A percentile compares a stretch with the other conserved stretches of the same genome.
These are phyloP conservation scores for Hystrix brachyura DNA, from an alignment of 2,113 vertebrate species.

Conservation along the genomic window DNA sequence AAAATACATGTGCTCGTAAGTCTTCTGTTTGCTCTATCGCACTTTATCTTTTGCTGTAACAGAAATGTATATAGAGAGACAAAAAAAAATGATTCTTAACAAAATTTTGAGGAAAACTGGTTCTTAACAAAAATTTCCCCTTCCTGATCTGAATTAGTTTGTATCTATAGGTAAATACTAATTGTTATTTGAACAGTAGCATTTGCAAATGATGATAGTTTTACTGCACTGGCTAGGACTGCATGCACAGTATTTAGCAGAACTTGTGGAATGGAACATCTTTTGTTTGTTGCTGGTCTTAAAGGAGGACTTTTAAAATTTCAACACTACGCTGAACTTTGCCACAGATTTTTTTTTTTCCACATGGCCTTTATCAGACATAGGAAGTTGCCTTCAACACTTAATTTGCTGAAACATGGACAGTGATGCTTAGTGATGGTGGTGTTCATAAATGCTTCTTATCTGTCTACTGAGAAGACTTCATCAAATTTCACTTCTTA, in stretches of 20 bases:
- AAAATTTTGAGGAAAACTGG: conserved; percentile 52
- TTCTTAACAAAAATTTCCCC: not conserved
- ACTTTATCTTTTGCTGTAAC: not conserved
- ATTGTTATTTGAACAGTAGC: conserved; percentile 25
- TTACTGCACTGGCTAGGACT: not conserved
- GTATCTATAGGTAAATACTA: not conserved
- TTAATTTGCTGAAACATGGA: not conserved
- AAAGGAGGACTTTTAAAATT: not conserved
- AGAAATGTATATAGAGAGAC: not conserved
- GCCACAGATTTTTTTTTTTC: not conserved
- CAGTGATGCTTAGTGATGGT: not conserved
- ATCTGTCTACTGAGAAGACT: not conserved
- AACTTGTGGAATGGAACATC: not conserved
- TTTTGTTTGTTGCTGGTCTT: not conserved
- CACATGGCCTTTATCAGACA: not conserved
- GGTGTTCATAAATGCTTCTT: not conserved
- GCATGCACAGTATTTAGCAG: not conserved
- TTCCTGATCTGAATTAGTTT: not conserved
- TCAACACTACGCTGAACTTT: not conserved
- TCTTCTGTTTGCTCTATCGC: not conserved
- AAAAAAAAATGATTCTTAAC: conserved; percentile 21
- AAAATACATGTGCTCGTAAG: not conserved
- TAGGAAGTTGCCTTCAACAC: not conserved
- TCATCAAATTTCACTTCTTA: conserved; percentile 15
- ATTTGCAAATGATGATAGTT: not conserved